Evolutionary conservation across 2,888 invertebrate species (phyloP), one percentile per base, ranked within the genome.

Genomic region (Cataglyphis albicans): DNA sequence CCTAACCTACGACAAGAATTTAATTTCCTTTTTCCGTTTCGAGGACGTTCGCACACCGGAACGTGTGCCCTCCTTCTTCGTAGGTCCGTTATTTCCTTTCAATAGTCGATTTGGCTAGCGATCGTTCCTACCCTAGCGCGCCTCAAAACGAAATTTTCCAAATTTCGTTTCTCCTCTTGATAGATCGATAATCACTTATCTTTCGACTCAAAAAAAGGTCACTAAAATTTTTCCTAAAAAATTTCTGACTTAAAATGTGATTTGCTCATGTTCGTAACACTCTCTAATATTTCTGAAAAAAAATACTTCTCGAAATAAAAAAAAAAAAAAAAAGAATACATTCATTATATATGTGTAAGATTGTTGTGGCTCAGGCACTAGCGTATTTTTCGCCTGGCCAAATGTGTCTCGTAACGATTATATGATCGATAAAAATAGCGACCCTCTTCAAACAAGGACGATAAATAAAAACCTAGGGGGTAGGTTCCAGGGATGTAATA

Each of bases 21-120:
- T 92, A 91, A 92, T 92, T 91, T 91, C 91, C 92, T 89, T 91
- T 89, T 91, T 88, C 90, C 89, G 86, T 89, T 90, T 88, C 86
- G 86, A 59, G 85, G 86, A 87, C 78, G 80, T 85, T 74, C 81
- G 67, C 80, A 74, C 73, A 81, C 83, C 76, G 83, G 83, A 83
- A 84, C 75, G 64, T 25, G 57, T 18, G 32, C 18, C 10, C 25
- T 21, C 41, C n/a, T 29, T 48, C 65, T 52, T 61, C 81, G 67
- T 83, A 87, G 86, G 78, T 81, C 73, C 84, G 86, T 85, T 84
- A 84, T 89, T 91, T 90, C 86, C 86, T 85, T 70, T 74, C 89
- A 86, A 90, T 88, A 88, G 88, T 90, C 90, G 90, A 90, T 91
- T 90, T 89, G 89, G 85, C 84, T 76, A 80, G 80, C 80, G 87